Evolutionary conservation across 2,113 vertebrate species (phyloP).

Genomic region (Passer domesticus): DNA sequence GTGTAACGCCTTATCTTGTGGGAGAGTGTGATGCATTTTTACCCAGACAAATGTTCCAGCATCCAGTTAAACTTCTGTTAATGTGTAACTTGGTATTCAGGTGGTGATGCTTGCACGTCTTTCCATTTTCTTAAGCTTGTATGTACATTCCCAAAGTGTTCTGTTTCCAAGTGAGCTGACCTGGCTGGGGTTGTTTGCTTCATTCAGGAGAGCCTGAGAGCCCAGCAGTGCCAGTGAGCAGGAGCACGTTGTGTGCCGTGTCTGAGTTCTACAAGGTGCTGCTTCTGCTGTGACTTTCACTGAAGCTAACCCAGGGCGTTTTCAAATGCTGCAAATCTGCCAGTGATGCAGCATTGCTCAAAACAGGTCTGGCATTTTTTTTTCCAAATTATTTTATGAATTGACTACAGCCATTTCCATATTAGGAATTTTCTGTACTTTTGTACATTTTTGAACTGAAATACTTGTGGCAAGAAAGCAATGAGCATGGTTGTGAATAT

Average conservation of each 20-base stretch:
- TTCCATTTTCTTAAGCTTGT: background rate
- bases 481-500: background rate
- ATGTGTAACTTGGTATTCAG: background rate
- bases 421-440: background rate
- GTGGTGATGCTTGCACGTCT: background rate
- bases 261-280: background rate
- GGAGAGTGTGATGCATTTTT: background rate
- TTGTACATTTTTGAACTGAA: background rate
- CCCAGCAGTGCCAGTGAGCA: background rate
- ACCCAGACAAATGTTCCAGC: background rate
- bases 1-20: background rate
- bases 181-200: background rate
- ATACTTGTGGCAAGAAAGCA: background rate
- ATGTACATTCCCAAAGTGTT: fast-evolving
- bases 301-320: background rate
- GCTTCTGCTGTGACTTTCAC: background rate
- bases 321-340: background rate
- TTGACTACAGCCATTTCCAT: background rate
- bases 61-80: background rate
- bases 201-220: background rate
- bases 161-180: background rate
- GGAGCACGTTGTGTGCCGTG: fast-evolving
- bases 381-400: background rate
- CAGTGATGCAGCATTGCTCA: background rate
- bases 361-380: background rate